phyloP scores from a whole-genome alignment of 92 coral and sea anemone genomes.

The Blastomussa wellsi region DNA sequence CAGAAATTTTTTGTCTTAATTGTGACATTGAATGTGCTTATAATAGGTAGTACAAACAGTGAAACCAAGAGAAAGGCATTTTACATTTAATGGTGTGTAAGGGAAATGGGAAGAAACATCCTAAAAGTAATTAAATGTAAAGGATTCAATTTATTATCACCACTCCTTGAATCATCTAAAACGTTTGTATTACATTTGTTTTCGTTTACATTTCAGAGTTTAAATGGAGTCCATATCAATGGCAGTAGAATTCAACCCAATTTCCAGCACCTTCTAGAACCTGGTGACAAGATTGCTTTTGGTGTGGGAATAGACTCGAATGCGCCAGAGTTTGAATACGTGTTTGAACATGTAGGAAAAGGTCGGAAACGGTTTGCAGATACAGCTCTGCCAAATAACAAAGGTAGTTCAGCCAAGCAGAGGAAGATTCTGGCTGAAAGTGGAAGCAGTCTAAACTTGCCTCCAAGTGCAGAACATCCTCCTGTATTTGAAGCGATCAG shows the following conservation, averaged over 20 bases:
- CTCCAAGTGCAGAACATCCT: conserved; percentile 14
- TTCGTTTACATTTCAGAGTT: conserved; percentile 68
- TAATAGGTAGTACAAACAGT: too few relatives aligned
- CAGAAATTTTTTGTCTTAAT: too few relatives aligned
- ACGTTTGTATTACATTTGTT: neutral
- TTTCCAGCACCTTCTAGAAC: conserved; percentile 57
- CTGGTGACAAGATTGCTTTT: conserved; percentile 88
- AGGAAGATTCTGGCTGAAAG: conserved; percentile 81
- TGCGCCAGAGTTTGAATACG: conserved; percentile 93
- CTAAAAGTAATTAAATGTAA: too few relatives aligned
- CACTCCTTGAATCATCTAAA: too few relatives aligned
- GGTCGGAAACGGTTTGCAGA: conserved; percentile 72
- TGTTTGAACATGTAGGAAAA: conserved; percentile 74
- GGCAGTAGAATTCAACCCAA: conserved; percentile 67
- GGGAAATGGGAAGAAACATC: too few relatives aligned
- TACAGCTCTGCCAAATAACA: conserved; percentile 43
- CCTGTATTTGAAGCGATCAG: conserved; percentile 37
- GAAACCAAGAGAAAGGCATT: too few relatives aligned
- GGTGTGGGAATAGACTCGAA: conserved; percentile 89
- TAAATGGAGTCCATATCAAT: conserved; percentile 94
- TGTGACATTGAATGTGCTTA: too few relatives aligned
- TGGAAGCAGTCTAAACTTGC: conserved; percentile 42
- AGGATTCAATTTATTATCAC: too few relatives aligned
- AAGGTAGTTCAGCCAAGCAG: conserved; percentile 56
- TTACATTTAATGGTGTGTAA: too few relatives aligned